A percentile compares a stretch with the other conserved stretches of the same genome.
Evolutionary conservation across 2,113 vertebrate genomes (phyloP).

Genomic region (Vicugna pacos): DNA sequence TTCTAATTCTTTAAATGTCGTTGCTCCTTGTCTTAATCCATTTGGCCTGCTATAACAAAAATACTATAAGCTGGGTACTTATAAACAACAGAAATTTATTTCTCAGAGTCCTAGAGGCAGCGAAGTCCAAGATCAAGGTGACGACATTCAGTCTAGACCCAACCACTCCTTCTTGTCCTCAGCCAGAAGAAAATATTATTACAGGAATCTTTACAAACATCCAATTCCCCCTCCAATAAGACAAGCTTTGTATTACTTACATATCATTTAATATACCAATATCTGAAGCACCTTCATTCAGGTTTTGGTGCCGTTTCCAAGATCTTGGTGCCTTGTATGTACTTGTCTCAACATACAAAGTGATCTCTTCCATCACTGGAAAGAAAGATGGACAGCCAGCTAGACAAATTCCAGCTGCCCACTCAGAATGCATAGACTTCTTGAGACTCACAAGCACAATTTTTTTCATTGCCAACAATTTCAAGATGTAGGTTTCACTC

Average conservation of each 20-base stretch:
- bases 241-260: background rate
- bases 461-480: background rate
- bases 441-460: background rate
- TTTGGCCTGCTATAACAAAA: background rate
- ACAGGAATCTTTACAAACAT: background rate
- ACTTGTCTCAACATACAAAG: background rate
- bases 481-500: background rate
- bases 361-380: background rate
- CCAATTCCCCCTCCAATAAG: background rate
- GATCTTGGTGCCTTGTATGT: background rate
- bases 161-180: background rate
- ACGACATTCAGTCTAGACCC: background rate
- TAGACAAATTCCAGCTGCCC: background rate
- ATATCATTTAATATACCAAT: background rate
- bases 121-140: background rate
- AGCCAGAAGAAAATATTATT: background rate
- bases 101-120: background rate
- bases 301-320: background rate
- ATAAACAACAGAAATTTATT: background rate
- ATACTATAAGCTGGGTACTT: background rate
- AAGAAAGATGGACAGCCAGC: background rate
- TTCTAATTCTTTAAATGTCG: background rate
- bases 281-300: conserved; percentile 6
- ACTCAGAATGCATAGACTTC: background rate
- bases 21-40: background rate